Percentiles rank a stretch among this genome's conserved stretches.
phyloP scores from a whole-genome alignment of 2,797 vertebrate genomes.

The Otolemur crassicaudatus region DNA sequence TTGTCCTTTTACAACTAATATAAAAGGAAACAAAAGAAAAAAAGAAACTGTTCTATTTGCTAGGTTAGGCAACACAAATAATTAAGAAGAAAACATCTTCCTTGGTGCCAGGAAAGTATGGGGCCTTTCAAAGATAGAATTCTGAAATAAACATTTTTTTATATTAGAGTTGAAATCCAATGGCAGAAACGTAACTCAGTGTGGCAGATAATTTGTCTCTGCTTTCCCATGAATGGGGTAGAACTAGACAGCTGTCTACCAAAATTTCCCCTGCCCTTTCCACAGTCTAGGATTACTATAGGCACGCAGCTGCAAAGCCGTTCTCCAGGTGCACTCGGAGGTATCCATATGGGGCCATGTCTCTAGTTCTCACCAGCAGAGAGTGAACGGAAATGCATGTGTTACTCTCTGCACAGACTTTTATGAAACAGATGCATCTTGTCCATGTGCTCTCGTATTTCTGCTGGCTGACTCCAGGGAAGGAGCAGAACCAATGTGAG shows the following conservation, averaged over 20 bases:
- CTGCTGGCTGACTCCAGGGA: neutral
- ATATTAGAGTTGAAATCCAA: neutral
- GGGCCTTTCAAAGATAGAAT: neutral
- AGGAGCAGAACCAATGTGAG: neutral
- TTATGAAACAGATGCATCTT: neutral
- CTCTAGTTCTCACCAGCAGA: neutral
- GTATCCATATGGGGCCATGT: neutral
- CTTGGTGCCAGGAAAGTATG: neutral
- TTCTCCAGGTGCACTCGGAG: neutral
- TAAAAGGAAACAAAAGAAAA: neutral
- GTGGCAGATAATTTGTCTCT: neutral
- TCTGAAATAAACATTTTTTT: conserved; percentile 11
- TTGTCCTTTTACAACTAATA: neutral
- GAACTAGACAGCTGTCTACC: neutral
- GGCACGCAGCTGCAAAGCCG: neutral
- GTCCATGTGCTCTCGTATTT: neutral
- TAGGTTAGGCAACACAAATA: conserved; percentile 4
- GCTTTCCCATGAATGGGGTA: neutral
- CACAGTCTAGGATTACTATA: neutral
- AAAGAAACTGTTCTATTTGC: neutral
- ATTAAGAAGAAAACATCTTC: neutral
- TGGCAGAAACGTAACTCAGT: neutral
- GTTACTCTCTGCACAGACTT: neutral
- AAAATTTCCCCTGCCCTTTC: neutral
- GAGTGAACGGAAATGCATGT: neutral